These are phyloP conservation scores for Cassiopea andromeda DNA, from an alignment of 30 jellyfish, hydroid and myxozoan species.

Conservation along the genomic window DNA sequence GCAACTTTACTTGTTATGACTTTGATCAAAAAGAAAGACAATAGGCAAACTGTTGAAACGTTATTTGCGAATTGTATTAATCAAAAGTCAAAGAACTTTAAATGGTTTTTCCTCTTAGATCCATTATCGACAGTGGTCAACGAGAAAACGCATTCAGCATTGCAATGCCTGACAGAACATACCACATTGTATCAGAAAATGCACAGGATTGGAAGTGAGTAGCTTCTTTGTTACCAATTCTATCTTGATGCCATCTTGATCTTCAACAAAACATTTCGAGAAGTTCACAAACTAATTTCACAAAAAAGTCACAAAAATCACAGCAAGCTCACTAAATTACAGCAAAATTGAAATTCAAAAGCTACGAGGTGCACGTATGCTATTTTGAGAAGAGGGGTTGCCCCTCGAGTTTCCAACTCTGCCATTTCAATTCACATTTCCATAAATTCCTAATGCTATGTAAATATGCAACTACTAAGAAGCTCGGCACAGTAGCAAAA, in stretches of 20 bases:
- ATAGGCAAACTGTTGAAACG: no score
- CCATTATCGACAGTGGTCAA: conserved; percentile 96
- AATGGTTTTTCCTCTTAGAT: conserved; percentile 28
- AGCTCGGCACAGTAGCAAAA: neutral
- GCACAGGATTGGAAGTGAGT: conserved; percentile 98
- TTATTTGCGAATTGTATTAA: no score
- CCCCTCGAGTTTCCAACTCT: no score
- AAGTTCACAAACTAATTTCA: no score
- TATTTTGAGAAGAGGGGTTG: no score
- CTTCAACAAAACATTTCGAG: neutral
- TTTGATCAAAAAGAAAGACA: no score
- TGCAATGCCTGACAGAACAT: conserved; percentile 94
- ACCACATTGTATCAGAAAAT: conserved; percentile 92
- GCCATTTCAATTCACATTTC: no score
- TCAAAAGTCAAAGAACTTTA: neutral
- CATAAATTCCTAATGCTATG: neutral
- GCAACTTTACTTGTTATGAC: no score
- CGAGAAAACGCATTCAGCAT: conserved; percentile 95
- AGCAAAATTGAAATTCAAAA: no score
- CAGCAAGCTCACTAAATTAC: no score
- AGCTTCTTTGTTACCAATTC: neutral
- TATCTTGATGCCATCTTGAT: neutral
- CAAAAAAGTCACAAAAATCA: no score
- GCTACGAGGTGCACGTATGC: no score
- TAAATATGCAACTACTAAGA: neutral